These are phyloP conservation scores for Pyralis farinalis DNA, from an alignment of 2,888 invertebrate genomes.

Conservation along the genomic window DNA sequence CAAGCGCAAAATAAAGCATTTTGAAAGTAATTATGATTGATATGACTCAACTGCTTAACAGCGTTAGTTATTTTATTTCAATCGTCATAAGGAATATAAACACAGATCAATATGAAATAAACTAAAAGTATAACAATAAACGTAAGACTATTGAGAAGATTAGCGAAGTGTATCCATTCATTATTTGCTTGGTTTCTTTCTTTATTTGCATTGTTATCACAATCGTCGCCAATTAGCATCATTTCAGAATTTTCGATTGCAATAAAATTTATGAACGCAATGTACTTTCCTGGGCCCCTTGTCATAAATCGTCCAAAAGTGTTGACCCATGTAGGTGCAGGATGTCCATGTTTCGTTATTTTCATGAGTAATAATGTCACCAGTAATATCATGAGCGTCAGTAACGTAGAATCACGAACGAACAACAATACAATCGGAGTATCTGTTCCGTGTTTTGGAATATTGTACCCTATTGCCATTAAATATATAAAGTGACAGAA, in stretches of 20 bases:
- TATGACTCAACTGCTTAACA: too few relatives aligned
- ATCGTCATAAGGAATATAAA: conserved; percentile 54
- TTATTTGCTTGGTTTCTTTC: conserved; percentile 25
- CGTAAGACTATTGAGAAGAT: conserved; percentile 54
- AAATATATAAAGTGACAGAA: conserved; percentile 82
- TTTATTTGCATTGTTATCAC: conserved; percentile 26
- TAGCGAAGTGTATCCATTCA: conserved; percentile 68
- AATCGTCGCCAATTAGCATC: conserved; percentile 42
- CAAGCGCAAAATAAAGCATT: too few relatives aligned
- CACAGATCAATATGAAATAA: conserved; percentile 52
- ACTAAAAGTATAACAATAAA: conserved; percentile 48
- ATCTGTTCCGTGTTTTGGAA: conserved; percentile 81
- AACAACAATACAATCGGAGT: conserved; percentile 78
- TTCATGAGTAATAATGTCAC: conserved; percentile 59
- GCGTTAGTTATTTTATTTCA: too few relatives aligned
- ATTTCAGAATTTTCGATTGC: conserved; percentile 40
- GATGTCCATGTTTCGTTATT: conserved; percentile 39
- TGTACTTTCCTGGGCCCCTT: conserved; percentile 60
- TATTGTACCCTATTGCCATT: conserved; percentile 79
- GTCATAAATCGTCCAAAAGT: conserved; percentile 44
- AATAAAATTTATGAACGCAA: conserved; percentile 68
- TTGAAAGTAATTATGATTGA: too few relatives aligned
- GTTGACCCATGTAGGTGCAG: conserved; percentile 56
- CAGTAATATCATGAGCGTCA: conserved; percentile 53
- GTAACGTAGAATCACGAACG: conserved; percentile 65